Evolutionary conservation across 2,888 invertebrate species (phyloP).

Genomic region (Ypsolopha scabrella): DNA sequence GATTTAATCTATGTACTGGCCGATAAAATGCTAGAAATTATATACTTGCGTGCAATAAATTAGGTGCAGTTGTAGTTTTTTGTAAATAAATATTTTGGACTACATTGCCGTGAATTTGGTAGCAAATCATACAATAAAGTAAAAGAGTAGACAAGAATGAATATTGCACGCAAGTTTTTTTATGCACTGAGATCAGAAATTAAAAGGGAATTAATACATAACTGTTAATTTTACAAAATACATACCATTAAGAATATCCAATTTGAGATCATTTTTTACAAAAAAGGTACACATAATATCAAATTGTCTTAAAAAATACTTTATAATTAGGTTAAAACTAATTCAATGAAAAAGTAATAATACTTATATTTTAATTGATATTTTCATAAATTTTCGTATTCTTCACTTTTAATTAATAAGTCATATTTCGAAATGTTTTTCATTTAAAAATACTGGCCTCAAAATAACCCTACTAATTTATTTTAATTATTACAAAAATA

Average conservation of each 20-base stretch:
- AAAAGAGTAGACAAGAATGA: too few species aligned
- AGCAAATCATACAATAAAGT: too few species aligned
- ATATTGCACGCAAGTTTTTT: background rate
- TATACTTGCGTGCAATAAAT: too few species aligned
- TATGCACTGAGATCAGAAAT: slow-evolving; percentile 12
- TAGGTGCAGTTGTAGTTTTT: too few species aligned
- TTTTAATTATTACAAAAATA: slow-evolving; percentile 6
- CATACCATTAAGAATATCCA: slow-evolving; percentile 26
- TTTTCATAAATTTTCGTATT: background rate
- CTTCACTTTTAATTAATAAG: background rate
- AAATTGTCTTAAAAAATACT: slow-evolving; percentile 9
- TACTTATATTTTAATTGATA: background rate
- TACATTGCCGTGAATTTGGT: too few species aligned
- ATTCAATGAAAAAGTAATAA: slow-evolving; percentile 10
- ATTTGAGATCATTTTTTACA: slow-evolving; percentile 48
- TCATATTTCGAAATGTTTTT: background rate
- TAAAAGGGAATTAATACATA: background rate
- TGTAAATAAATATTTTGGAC: too few species aligned
- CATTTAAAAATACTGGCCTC: slow-evolving; percentile 53
- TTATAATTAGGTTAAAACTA: slow-evolving; percentile 17
- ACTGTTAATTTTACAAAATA: background rate
- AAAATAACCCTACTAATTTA: slow-evolving; percentile 15
- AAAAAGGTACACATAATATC: slow-evolving; percentile 9
- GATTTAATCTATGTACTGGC: too few species aligned
- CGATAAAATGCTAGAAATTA: too few species aligned